Evolutionary conservation across 2,888 invertebrate genomes (phyloP), one percentile per base, ranked within the genome.

Genomic region (Tridacna crocea): DNA sequence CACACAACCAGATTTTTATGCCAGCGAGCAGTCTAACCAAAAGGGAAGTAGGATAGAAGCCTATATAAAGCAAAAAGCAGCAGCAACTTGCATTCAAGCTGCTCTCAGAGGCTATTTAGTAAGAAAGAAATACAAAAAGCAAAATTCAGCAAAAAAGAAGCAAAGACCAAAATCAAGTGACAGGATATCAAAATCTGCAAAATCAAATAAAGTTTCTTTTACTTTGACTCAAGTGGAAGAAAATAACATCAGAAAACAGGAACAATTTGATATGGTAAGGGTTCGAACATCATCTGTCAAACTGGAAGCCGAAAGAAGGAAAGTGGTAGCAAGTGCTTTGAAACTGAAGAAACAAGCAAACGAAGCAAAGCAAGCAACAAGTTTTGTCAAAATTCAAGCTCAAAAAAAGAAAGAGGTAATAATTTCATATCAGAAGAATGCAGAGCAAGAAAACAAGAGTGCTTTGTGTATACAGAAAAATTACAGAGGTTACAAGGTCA

Each of bases 281-380:
- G 60, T 36, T 6, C 76, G 80, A 63, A 86, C 86, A 47, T 79
- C 86, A 48, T 82, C 83, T 48, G 82, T 86, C n/a, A 86, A 86
- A 63, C 19, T 82, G 8, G 86, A 86, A 61, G 86, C 83, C 17
- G 86, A 83, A 60, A 63, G 85, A 55, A 75, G 85, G 55, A 85
- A 85, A 27, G 60, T 75, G 6, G 74, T 85, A 46, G 83, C 83
- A 47, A 78, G 80, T 26, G 63, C 46, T 26, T 55, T 80, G n/a
- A 77, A 76, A 72, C 47, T 80, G n/a, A 70, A 70, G 58, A 78
- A 68, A 61, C 73, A 78, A 22, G 55, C 79, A 22, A 47, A 61
- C 63, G 76, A 80, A 61, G 78, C 47, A n/a, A 77, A 66, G 17
- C 63, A 80, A 22, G 58, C 26, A 15, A 75, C 75, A 47, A 46